phyloP scores from a whole-genome alignment of 2,888 invertebrate species.

The Amphipyra tragopoginis region DNA sequence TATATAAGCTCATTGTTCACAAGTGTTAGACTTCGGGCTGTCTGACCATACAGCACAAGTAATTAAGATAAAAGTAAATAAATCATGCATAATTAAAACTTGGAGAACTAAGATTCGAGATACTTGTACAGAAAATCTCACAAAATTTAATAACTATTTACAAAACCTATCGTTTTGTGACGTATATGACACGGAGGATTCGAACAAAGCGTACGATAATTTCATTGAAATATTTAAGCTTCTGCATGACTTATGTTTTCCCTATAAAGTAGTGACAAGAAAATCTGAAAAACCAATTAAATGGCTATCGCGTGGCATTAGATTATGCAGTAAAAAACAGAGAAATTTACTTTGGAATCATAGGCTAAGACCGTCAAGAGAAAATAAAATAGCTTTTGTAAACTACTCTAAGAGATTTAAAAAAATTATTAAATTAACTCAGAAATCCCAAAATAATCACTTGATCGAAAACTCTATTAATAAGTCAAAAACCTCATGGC shows the following conservation, averaged over 20 bases:
- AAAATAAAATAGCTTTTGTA: slow-evolving; percentile 4
- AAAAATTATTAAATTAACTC: slow-evolving; percentile 6
- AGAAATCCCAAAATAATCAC: slow-evolving; percentile 11
- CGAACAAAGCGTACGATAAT: slow-evolving; percentile 9
- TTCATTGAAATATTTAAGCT: background rate
- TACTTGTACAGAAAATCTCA: slow-evolving; percentile 3
- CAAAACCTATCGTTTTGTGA: slow-evolving; percentile 13
- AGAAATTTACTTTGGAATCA: slow-evolving; percentile 9
- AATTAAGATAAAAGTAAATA: no score
- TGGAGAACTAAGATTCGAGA: background rate
- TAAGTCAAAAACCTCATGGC: slow-evolving; percentile 18
- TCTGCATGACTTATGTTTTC: slow-evolving; percentile 14
- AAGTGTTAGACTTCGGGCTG: slow-evolving; percentile 1
- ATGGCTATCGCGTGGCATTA: background rate
- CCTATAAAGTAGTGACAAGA: slow-evolving; percentile 1
- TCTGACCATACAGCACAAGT: slow-evolving; percentile 11
- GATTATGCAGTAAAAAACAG: slow-evolving; percentile 13
- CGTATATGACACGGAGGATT: slow-evolving; percentile 3
- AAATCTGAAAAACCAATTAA: slow-evolving; percentile 5
- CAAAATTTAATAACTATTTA: slow-evolving; percentile 7
- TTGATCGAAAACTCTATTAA: slow-evolving; percentile 2
- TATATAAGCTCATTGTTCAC: no score
- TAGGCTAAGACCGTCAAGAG: slow-evolving; percentile 2
- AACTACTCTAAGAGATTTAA: slow-evolving; percentile 4
- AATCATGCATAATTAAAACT: background rate